Base-by-base conservation (phyloP, 2,113 vertebrate species). In the Otocyon megalotis region DNA sequence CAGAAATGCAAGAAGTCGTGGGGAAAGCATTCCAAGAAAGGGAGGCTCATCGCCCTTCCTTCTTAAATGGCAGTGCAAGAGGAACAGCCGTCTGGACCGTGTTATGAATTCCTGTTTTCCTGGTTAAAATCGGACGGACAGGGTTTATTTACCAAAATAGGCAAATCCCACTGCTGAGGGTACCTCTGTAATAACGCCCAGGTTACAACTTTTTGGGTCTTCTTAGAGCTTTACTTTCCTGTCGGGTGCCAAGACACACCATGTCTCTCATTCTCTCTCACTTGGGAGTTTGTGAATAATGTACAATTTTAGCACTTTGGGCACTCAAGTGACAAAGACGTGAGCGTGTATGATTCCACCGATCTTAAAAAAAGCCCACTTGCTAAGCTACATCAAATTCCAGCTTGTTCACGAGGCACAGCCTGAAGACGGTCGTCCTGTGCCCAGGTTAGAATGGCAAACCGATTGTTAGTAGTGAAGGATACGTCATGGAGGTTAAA, bases 361-460 rank as follows among this genome's bases (percentile, higher is more conserved):
- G 26, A 54, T 97, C 97, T 94, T 97, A 54, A 72, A 97, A 97
- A 97, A 95, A 96, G 88, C 11, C 71, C 88, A 53, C 53, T 88
- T 93, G 82, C 88, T 84, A 97, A 94, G 88, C 43, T 74, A 63
- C 12, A 60, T 50, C 69, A 63, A 83, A 80, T 58, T 56, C 72
- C 30, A 80, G 87, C 79, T 90, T 0, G 3, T 72, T 96, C 48
- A 19, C 3, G 58, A 82, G 67, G 35, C 76, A 32, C 13, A 81
- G 85, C 10, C 77, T 28, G 50, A 28, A 71, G 37, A 95, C 26
- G 56, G 94, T 87, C 30, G 26, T 20, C 74, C 69, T 4, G 1
- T 28, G 53, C 11, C 94, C 19, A 86, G 60, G 80, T 79, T 84
- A 91, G 87, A 93, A 97, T 86, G 35, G 35, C 74, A 96, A 19